Conservation (phyloP, 2,113 vertebrate species). For the Limnothrissa miodon region DNA sequence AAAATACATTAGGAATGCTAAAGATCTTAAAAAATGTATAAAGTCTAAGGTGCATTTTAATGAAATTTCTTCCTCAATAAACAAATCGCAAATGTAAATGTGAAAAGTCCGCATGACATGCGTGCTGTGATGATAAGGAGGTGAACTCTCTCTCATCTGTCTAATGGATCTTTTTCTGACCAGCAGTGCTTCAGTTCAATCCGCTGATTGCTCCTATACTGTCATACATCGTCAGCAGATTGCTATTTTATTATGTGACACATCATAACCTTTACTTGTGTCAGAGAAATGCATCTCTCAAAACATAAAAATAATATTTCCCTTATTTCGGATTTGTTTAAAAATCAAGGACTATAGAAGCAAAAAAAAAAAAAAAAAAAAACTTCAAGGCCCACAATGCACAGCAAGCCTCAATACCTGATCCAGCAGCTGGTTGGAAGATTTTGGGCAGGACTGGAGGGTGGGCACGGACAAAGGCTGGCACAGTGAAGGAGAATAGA, state of each 20-base stretch:
- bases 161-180: slow-evolving; percentile 8
- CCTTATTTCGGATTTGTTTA: background rate
- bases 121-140: background rate
- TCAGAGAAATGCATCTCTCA: background rate
- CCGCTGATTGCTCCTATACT: slow-evolving; percentile 3
- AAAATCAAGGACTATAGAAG: too few species aligned
- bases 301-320: background rate
- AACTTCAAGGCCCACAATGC: background rate
- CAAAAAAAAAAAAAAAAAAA: too few species aligned
- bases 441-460: slow-evolving; percentile 73
- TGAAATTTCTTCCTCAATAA: too few species aligned
- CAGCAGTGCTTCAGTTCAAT: background rate
- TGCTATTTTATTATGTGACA: background rate
- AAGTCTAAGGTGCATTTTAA: background rate
- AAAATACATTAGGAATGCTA: background rate
- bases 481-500: slow-evolving; percentile 57
- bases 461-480: slow-evolving; percentile 63
- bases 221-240: background rate
- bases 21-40: background rate
- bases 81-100: background rate
- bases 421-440: slow-evolving; percentile 64
- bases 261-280: background rate
- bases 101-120: background rate
- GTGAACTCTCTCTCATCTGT: background rate
- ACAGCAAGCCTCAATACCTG: slow-evolving; percentile 60